Percentiles rank a stretch among this genome's conserved stretches.
Evolutionary conservation across 2,888 invertebrate genomes (phyloP).

Genomic region (Drosophila setosimentum): DNA sequence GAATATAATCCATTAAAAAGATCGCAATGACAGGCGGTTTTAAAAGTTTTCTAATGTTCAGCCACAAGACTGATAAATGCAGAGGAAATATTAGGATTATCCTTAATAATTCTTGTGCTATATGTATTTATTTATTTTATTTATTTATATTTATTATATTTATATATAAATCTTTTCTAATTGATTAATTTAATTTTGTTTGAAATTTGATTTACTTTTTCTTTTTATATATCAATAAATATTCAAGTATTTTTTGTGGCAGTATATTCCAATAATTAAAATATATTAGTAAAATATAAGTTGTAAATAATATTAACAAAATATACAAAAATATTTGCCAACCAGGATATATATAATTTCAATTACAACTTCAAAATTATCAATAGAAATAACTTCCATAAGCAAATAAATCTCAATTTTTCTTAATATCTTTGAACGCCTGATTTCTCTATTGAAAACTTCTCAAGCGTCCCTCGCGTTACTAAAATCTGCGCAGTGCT

Average conservation of each 20-base stretch:
- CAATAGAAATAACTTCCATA: neutral
- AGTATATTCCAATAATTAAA: neutral
- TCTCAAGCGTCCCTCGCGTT: slow-evolving; percentile 22
- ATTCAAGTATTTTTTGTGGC: neutral
- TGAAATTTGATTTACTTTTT: neutral
- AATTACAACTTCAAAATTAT: neutral
- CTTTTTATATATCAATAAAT: neutral
- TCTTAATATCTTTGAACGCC: too few species aligned
- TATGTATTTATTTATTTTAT: neutral
- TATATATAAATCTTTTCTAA: neutral
- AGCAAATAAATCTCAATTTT: neutral
- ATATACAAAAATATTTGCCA: neutral
- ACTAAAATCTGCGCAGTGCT: slow-evolving; percentile 60
- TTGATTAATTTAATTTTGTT: neutral
- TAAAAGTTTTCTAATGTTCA: slow-evolving; percentile 1
- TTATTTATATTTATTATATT: neutral
- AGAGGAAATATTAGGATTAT: neutral
- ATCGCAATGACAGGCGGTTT: slow-evolving; percentile 22
- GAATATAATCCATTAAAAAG: slow-evolving; percentile 60
- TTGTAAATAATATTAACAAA: neutral
- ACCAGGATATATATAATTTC: neutral
- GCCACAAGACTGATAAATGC: neutral
- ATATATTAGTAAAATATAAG: neutral
- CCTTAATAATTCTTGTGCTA: neutral
- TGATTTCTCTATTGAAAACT: slow-evolving; percentile 1